Evolutionary conservation across 2,888 invertebrate genomes (phyloP).

Genomic region (Deroplatys truncata): DNA sequence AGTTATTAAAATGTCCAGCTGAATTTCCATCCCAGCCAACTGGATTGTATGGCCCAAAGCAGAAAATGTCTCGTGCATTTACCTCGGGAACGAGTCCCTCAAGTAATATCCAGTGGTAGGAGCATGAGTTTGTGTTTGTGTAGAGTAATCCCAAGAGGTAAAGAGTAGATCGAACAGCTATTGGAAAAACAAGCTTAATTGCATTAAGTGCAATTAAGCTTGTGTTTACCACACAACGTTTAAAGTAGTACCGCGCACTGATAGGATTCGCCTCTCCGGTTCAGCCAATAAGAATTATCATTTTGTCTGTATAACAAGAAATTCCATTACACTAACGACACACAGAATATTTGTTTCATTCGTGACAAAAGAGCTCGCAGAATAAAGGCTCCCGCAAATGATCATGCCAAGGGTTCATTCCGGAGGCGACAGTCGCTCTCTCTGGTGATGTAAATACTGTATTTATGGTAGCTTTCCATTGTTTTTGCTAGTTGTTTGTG

Average conservation of each 20-base stretch:
- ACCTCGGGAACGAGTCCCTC: too few relatives aligned
- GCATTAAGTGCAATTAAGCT: background rate
- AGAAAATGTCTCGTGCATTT: too few relatives aligned
- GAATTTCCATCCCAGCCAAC: too few relatives aligned
- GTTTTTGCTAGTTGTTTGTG: background rate
- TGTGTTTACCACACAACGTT: background rate
- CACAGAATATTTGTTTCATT: background rate
- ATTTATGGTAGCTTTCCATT: background rate
- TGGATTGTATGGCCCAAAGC: too few relatives aligned
- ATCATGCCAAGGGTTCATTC: background rate
- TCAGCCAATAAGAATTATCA: background rate
- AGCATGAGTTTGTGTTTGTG: too few relatives aligned
- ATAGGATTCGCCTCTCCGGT: background rate
- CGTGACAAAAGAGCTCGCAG: background rate
- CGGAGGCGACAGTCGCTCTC: background rate
- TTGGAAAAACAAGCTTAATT: background rate
- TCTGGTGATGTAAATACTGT: background rate
- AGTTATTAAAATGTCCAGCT: too few relatives aligned
- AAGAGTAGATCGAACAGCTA: background rate
- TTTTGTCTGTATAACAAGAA: background rate
- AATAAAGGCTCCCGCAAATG: background rate
- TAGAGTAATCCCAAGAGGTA: too few relatives aligned
- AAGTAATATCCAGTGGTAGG: too few relatives aligned
- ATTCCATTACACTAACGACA: background rate
- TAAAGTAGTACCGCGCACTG: background rate